phyloP scores from a whole-genome alignment of 2,797 vertebrate genomes.

The Lophius americanus region DNA sequence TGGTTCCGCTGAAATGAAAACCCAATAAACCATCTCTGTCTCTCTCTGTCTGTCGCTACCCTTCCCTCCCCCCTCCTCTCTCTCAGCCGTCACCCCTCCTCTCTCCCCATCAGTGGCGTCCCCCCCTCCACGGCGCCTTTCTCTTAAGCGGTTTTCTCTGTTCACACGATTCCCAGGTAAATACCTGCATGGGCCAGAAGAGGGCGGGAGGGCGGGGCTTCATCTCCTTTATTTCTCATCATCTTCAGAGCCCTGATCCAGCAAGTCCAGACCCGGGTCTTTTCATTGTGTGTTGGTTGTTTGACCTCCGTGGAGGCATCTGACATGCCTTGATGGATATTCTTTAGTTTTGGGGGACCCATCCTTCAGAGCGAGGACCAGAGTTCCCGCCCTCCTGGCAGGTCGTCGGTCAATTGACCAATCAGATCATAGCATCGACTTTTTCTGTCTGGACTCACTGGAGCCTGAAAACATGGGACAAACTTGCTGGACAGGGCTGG shows the following conservation, averaged over 20 bases:
- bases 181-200: conserved; percentile 50
- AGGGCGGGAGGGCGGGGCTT: conserved; percentile 1
- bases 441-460: not conserved
- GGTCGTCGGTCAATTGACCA: not conserved
- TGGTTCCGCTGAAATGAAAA: not conserved
- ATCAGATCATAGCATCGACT: not conserved
- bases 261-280: conserved; percentile 48
- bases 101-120: conserved; percentile 81
- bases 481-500: conserved; percentile 74
- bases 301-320: too few species aligned
- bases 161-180: conserved; percentile 88
- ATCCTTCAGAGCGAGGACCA: too few species aligned
- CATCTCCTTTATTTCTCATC: conserved; percentile 30
- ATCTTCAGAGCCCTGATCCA: conserved; percentile 65
- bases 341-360: too few species aligned
- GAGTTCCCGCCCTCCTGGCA: too few species aligned
- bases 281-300: not conserved
- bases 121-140: conserved; percentile 79
- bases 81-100: conserved; percentile 80
- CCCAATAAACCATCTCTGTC: conserved; percentile 38
- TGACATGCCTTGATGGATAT: too few species aligned
- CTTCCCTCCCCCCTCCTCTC: conserved; percentile 11
- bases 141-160: conserved; percentile 86
- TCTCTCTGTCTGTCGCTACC: conserved; percentile 62
- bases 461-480: not conserved